Conservation (phyloP, 1,140 invertebrate species). For the Ostrea denselamellosa region DNA sequence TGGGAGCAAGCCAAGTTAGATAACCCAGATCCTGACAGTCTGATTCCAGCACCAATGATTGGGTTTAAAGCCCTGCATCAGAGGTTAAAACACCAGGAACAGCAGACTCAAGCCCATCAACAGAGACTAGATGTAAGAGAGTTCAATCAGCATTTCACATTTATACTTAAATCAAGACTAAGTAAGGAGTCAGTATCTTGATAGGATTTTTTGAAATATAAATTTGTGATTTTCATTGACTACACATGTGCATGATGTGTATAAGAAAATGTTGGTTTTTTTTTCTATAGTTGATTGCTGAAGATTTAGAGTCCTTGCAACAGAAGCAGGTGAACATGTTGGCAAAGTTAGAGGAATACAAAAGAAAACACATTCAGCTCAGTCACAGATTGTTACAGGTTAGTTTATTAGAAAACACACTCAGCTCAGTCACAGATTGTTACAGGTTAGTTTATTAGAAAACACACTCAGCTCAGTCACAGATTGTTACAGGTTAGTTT, state of each 20-base stretch:
- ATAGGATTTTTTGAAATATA: too few species aligned
- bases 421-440: slow-evolving; percentile 80
- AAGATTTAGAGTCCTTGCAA: slow-evolving; percentile 87
- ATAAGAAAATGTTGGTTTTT: background rate
- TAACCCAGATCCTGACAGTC: slow-evolving; percentile 92
- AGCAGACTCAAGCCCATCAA: slow-evolving; percentile 75
- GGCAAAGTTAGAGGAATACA: slow-evolving; percentile 87
- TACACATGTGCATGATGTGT: too few species aligned
- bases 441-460: slow-evolving; percentile 76
- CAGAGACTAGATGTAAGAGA: slow-evolving; percentile 74
- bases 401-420: slow-evolving; percentile 82
- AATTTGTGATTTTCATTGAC: too few species aligned
- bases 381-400: slow-evolving; percentile 89
- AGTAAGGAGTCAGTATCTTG: too few species aligned
- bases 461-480: slow-evolving; percentile 81
- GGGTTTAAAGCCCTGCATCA: slow-evolving; percentile 92
- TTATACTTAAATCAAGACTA: too few species aligned
- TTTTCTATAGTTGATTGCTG: slow-evolving; percentile 82
- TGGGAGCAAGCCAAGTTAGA: slow-evolving; percentile 92
- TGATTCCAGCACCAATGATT: slow-evolving; percentile 94
- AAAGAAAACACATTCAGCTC: slow-evolving; percentile 86
- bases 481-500: background rate
- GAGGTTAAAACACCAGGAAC: slow-evolving; percentile 82
- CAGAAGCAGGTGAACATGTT: slow-evolving; percentile 85
- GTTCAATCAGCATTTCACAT: too few species aligned